Evolutionary conservation across 2,797 vertebrate species (phyloP).

Genomic region (Florisuga fusca): DNA sequence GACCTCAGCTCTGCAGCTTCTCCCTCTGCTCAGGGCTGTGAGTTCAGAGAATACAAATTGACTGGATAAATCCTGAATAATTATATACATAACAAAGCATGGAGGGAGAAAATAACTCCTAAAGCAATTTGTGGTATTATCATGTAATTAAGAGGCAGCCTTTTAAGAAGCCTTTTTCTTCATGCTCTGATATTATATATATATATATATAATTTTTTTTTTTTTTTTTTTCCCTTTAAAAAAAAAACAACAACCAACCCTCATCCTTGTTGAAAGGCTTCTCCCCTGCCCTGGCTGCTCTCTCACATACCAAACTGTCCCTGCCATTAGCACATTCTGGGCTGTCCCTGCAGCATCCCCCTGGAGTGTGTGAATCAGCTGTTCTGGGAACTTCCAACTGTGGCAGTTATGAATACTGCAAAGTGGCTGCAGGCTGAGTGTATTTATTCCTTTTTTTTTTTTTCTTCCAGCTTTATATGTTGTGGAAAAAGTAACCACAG

Average conservation of each 20-base stretch:
- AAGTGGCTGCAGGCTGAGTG: neutral
- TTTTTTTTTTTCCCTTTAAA: no score
- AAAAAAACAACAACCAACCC: neutral
- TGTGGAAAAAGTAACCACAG: constrained; percentile 33
- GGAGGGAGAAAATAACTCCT: neutral
- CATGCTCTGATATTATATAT: neutral
- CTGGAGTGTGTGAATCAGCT: constrained; percentile 60
- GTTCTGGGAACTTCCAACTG: constrained; percentile 44
- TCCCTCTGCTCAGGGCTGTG: neutral
- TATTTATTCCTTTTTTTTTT: neutral
- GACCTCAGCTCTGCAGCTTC: neutral
- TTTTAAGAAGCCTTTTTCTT: neutral
- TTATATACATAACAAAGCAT: constrained; percentile 13
- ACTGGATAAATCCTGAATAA: neutral
- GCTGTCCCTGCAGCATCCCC: neutral
- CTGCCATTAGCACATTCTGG: neutral
- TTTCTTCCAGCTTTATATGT: constrained; percentile 34
- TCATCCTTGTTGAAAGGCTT: neutral
- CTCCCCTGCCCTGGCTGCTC: neutral
- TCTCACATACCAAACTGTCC: constrained; percentile 4
- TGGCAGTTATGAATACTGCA: neutral
- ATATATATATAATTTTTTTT: neutral
- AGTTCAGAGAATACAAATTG: neutral
- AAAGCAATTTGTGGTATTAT: neutral
- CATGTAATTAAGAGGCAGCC: neutral